Base-by-base conservation (phyloP, 2,797 vertebrate species). In the Sebastes matsubarae region DNA sequence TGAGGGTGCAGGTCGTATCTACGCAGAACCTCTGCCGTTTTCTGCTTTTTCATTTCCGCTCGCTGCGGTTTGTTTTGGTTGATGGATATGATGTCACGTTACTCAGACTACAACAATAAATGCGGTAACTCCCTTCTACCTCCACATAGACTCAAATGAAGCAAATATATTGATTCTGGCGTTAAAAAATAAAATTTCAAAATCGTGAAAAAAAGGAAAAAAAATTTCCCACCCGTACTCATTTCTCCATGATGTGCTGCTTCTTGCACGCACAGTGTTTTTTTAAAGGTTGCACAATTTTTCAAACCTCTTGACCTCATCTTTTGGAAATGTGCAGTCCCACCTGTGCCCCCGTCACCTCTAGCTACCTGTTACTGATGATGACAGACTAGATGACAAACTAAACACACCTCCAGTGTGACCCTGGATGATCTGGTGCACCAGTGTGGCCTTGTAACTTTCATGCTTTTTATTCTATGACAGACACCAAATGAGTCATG, bases 391-490 rank as follows among this genome's bases (percentile, higher is more conserved):
- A n/a, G 29, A 38, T 1, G 11, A 60, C 68, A 57, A 69, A 81
- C 50, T 67, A 83, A 78, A 85, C 77, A 86, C 57, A 81, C 79
- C 78, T 73, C 85, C 78, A 68, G 69, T 52, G 2, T 22, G 63
- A 29, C 83, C 59, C 50, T 72, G 42, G 57, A 59, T 72, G 29
- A 73, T 68, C 65, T 34, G 65, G 8, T 32, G 57, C 67, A 65
- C 80, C 63, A 60, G 32, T 36, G 52, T 11, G 14, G 42, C 65
- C 8, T 20, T 52, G 14, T 52, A n/a, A 52, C 50, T 30, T 64
- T 57, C 4, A 9, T 52, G 29, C 59, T 14, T 68, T 27, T 72
- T 34, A 8, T 55, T 75, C 8, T 20, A 0, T 46, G 8, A 70
- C 46, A 57, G 69, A 68, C 72, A 36, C 66, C 24, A 59, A 46